Evolutionary conservation across 2,888 invertebrate species (phyloP).

Genomic region (Cryptosula pallasiana): DNA sequence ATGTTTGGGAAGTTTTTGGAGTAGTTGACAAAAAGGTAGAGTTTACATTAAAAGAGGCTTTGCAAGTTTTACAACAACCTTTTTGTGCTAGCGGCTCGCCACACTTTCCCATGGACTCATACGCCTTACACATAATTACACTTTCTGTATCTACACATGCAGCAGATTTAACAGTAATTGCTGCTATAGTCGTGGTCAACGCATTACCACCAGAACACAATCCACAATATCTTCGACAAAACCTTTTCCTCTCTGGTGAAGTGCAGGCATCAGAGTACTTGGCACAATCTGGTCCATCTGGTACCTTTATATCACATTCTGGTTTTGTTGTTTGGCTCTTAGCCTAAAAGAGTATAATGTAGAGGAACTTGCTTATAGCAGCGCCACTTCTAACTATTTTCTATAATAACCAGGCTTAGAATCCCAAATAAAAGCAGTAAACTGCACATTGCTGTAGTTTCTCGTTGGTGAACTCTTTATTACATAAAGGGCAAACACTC

Average conservation of each 20-base stretch:
- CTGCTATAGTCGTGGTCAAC: background rate
- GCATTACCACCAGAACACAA: background rate
- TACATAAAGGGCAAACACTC: too few relatives aligned
- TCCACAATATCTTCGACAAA: slow-evolving; percentile 8
- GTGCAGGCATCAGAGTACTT: background rate
- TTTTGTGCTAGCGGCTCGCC: background rate
- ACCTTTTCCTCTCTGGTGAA: background rate
- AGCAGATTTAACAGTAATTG: background rate
- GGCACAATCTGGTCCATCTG: background rate
- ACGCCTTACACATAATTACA: background rate
- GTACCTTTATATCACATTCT: background rate
- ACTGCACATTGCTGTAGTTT: too few relatives aligned
- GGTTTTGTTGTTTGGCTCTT: background rate
- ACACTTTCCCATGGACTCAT: background rate
- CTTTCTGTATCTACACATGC: background rate
- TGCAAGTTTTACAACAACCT: background rate
- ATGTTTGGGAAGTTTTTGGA: too few relatives aligned
- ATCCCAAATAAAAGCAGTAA: too few relatives aligned
- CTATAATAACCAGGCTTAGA: too few relatives aligned
- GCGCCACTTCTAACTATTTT: too few relatives aligned
- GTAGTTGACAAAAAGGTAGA: too few relatives aligned
- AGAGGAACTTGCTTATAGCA: too few relatives aligned
- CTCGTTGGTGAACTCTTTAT: too few relatives aligned
- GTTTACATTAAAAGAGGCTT: background rate
- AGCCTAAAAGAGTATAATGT: too few relatives aligned